Evolutionary conservation across 2,797 vertebrate species (phyloP).

Genomic region (Phaenicophaeus curvirostris): DNA sequence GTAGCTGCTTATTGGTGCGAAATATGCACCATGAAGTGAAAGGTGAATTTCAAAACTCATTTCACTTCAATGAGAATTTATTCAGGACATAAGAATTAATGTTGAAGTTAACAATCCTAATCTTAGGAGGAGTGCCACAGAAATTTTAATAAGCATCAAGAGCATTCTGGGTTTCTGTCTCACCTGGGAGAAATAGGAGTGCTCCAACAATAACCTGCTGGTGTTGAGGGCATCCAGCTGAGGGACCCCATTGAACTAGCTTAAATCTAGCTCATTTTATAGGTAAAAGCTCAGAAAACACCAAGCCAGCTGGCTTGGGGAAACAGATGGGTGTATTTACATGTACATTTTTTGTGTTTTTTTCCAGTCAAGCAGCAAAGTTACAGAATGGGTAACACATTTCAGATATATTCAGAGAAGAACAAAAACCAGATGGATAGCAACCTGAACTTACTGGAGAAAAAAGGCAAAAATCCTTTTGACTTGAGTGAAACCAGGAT

Average conservation of each 20-base stretch:
- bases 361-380: background rate
- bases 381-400: background rate
- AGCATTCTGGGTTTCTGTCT: background rate
- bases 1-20: background rate
- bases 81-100: background rate
- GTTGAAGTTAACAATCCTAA: background rate
- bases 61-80: background rate
- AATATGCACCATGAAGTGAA: background rate
- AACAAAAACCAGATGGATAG: background rate
- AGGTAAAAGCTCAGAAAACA: background rate
- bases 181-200: background rate
- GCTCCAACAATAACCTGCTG: background rate
- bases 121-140: background rate
- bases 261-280: background rate
- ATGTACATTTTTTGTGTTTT: background rate
- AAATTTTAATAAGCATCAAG: background rate
- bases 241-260: background rate
- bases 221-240: background rate
- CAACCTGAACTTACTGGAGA: background rate
- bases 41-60: background rate
- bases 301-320: background rate
- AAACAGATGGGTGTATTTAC: background rate
- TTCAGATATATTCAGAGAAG: background rate
- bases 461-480: background rate
- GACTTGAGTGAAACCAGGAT: background rate